Evolutionary conservation across 2,113 vertebrate genomes (phyloP).

Genomic region (Osmerus eperlanus): DNA sequence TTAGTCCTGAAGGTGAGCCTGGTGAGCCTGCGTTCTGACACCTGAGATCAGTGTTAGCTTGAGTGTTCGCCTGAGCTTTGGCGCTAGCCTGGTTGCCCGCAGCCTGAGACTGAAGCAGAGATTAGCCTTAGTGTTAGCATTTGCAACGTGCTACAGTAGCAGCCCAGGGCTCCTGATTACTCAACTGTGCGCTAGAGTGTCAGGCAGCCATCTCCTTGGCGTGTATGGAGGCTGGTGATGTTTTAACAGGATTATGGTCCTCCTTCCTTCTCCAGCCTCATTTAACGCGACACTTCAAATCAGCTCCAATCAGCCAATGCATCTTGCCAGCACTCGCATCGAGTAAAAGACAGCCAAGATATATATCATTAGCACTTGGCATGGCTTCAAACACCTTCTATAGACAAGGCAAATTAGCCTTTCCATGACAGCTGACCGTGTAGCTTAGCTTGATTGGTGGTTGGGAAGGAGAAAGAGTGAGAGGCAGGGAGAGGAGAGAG

Average conservation of each 20-base stretch:
- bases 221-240: constrained; percentile 12
- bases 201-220: constrained; percentile 32
- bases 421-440: constrained; percentile 2
- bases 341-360: constrained; percentile 22
- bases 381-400: constrained; percentile 24
- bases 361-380: constrained; percentile 28
- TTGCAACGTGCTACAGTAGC: background rate
- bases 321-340: constrained; percentile 8
- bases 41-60: constrained; percentile 9
- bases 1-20: background rate
- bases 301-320: constrained; percentile 6
- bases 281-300: background rate
- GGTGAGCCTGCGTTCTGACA: background rate
- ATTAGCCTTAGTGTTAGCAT: constrained; percentile 19
- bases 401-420: constrained; percentile 31
- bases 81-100: too few species aligned
- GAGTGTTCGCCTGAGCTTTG: background rate
- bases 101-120: background rate
- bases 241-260: background rate
- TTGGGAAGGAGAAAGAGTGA: background rate
- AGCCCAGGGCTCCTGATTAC: constrained; percentile 24
- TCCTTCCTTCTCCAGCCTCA: background rate
- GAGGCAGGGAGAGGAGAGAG: background rate
- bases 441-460: constrained; percentile 7
- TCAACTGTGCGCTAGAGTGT: constrained; percentile 25